phyloP scores from a whole-genome alignment of 2,113 vertebrate genomes.

The Muntiacus muntjak region DNA sequence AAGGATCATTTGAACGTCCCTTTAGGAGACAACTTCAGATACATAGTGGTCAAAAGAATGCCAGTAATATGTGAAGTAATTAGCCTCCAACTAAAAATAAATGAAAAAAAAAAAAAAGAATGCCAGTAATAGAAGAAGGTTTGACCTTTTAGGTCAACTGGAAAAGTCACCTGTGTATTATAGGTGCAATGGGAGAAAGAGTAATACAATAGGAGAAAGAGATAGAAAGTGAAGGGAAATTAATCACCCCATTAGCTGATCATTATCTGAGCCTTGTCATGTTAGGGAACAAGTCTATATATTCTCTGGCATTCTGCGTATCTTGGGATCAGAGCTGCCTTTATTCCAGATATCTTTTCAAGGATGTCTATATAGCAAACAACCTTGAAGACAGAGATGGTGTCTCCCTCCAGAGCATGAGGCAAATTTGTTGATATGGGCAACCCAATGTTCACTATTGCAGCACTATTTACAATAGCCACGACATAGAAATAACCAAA shows the following conservation, averaged over 20 bases:
- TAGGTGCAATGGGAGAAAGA: neutral
- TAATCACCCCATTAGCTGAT: neutral
- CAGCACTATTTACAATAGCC: neutral
- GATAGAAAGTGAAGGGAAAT: neutral
- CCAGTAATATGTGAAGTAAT: neutral
- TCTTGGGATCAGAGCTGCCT: neutral
- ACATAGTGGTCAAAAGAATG: neutral
- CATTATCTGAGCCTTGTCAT: neutral
- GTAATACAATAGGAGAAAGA: neutral
- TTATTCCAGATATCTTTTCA: neutral
- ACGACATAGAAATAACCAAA: neutral
- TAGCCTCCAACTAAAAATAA: no score
- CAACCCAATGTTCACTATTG: neutral
- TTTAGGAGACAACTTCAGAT: neutral
- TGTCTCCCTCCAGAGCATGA: neutral
- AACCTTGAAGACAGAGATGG: neutral
- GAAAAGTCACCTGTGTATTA: neutral
- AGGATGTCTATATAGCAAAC: neutral
- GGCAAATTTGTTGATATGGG: neutral
- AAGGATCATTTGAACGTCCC: neutral
- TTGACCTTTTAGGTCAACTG: neutral
- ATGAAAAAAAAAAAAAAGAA: neutral
- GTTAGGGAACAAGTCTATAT: neutral
- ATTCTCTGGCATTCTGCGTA: neutral
- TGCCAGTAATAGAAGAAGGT: neutral